phyloP scores from a whole-genome alignment of 1,140 invertebrate species.

The Aricia agestis region DNA sequence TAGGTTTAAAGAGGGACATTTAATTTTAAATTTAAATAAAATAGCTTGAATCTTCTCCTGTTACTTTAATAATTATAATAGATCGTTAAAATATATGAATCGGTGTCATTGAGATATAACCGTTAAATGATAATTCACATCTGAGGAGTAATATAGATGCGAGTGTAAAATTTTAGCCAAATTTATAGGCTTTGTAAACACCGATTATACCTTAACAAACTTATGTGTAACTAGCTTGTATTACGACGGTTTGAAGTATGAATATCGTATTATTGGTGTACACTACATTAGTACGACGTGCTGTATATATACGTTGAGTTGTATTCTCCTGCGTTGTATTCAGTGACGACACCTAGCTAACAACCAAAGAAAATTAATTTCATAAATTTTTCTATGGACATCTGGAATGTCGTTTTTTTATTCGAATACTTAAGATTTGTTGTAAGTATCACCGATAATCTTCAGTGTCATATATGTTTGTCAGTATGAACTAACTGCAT shows the following conservation, averaged over 20 bases:
- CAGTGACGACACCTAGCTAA: slow-evolving; percentile 37
- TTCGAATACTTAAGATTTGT: slow-evolving; percentile 48
- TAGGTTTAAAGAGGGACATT: slow-evolving; percentile 5
- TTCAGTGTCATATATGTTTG: slow-evolving; percentile 63
- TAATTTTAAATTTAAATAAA: not conserved
- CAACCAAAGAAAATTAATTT: slow-evolving; percentile 54
- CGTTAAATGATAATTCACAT: not conserved
- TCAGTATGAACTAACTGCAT: slow-evolving; percentile 65
- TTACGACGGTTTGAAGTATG: slow-evolving; percentile 36
- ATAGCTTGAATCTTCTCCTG: slow-evolving; percentile 15
- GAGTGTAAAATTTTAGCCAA: slow-evolving; percentile 21
- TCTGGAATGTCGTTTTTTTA: slow-evolving; percentile 55
- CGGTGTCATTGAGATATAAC: not conserved
- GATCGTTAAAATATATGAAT: not conserved
- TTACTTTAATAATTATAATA: slow-evolving; percentile 4
- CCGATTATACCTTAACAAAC: slow-evolving; percentile 37
- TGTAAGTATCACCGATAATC: slow-evolving; percentile 42
- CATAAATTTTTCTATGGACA: slow-evolving; percentile 41
- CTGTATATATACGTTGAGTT: slow-evolving; percentile 5
- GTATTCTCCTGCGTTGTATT: slow-evolving; percentile 20
- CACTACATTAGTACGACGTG: slow-evolving; percentile 17
- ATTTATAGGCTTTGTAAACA: slow-evolving; percentile 23
- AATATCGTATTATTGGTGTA: slow-evolving; percentile 33
- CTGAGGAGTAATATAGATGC: slow-evolving; percentile 12
- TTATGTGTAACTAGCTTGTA: slow-evolving; percentile 41